phyloP scores from a whole-genome alignment of 2,888 invertebrate genomes.

The Zonitis immaculata region DNA sequence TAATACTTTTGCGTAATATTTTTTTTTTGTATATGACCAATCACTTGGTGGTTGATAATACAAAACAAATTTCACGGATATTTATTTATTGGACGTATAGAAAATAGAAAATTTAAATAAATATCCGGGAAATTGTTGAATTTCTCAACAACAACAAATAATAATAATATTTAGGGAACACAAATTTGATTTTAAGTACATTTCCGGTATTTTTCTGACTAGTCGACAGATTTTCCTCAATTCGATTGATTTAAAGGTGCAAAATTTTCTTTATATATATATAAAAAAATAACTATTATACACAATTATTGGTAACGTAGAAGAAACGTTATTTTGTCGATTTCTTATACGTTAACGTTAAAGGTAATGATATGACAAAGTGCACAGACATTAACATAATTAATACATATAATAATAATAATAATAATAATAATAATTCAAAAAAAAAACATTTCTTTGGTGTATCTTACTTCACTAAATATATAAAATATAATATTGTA shows the following conservation, averaged over 20 bases:
- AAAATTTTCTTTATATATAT: slow-evolving; percentile 9
- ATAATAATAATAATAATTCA: not conserved
- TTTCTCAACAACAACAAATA: too few relatives aligned
- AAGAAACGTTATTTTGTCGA: slow-evolving; percentile 7
- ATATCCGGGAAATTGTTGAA: too few relatives aligned
- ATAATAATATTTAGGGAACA: slow-evolving; percentile 31
- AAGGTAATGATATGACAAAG: slow-evolving; percentile 36
- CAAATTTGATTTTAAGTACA: slow-evolving; percentile 38
- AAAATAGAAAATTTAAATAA: too few relatives aligned
- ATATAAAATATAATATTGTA: slow-evolving; percentile 40
- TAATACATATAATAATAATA: slow-evolving; percentile 10
- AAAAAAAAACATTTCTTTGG: slow-evolving; percentile 46
- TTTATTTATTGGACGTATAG: slow-evolving; percentile 11
- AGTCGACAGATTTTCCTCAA: slow-evolving; percentile 35
- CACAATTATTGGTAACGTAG: slow-evolving; percentile 16
- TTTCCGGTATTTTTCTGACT: slow-evolving; percentile 38
- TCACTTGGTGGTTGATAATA: slow-evolving; percentile 27
- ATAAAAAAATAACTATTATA: slow-evolving; percentile 27
- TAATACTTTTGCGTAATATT: slow-evolving; percentile 31
- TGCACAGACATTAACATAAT: slow-evolving; percentile 39
- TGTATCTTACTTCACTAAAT: slow-evolving; percentile 46
- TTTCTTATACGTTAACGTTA: slow-evolving; percentile 27
- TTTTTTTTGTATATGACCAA: too few relatives aligned
- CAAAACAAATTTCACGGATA: slow-evolving; percentile 21
- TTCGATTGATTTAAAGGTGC: slow-evolving; percentile 19